phyloP scores from a whole-genome alignment of 2,888 invertebrate genomes.

The Synergus itoensis region DNA sequence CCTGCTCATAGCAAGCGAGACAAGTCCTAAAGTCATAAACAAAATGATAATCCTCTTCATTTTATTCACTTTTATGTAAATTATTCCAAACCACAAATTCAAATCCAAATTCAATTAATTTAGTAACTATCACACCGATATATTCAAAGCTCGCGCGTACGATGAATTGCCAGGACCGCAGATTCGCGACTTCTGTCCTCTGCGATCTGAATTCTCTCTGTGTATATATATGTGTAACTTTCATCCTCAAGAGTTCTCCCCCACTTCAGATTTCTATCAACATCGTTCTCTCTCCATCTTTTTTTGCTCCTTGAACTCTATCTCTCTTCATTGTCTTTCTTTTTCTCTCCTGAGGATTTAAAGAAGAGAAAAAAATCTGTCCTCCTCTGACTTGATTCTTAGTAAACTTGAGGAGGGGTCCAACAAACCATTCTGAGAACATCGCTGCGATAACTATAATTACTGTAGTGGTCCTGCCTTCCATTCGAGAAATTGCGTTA shows the following conservation, averaged over 20 bases:
- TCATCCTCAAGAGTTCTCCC: conserved; percentile 64
- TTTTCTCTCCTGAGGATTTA: conserved; percentile 48
- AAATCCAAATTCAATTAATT: not conserved
- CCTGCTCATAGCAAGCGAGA: conserved; percentile 55
- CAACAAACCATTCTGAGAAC: conserved; percentile 69
- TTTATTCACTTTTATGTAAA: conserved; percentile 31
- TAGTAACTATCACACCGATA: not conserved
- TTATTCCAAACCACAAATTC: not conserved
- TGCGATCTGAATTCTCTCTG: conserved; percentile 62
- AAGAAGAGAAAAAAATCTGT: conserved; percentile 35
- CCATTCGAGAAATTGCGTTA: conserved; percentile 57
- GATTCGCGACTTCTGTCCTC: conserved; percentile 45
- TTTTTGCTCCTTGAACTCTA: conserved; percentile 52
- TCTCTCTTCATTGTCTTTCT: conserved; percentile 49
- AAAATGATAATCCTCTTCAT: conserved; percentile 56
- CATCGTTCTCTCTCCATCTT: conserved; percentile 57
- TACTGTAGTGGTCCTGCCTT: conserved; percentile 63
- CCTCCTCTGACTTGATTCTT: conserved; percentile 63
- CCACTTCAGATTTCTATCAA: conserved; percentile 53
- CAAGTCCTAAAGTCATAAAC: conserved; percentile 54
- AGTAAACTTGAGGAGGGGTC: conserved; percentile 65
- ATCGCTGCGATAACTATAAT: conserved; percentile 69
- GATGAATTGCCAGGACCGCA: conserved; percentile 13
- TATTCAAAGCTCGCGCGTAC: conserved; percentile 46
- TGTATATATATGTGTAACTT: conserved; percentile 62